Percentiles rank a stretch among this genome's conserved stretches.
phyloP scores from a whole-genome alignment of 2,888 invertebrate genomes.

The Xanthorhoe designata region DNA sequence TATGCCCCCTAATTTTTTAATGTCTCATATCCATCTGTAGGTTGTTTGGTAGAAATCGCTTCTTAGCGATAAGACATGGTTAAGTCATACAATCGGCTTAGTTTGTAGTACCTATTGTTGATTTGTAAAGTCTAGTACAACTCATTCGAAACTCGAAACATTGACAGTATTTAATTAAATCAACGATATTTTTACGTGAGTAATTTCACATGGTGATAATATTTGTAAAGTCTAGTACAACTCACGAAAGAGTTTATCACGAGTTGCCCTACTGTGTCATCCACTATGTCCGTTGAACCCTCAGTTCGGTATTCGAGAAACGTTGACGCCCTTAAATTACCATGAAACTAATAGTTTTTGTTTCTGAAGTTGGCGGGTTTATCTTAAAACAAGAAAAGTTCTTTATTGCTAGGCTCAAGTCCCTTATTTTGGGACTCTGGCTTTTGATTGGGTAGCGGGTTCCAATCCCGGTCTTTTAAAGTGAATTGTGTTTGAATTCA shows the following conservation, averaged over 20 bases:
- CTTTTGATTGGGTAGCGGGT: background rate
- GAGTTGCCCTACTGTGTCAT: conserved; percentile 22
- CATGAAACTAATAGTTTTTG: conserved; percentile 51
- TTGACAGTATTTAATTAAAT: too few relatives aligned
- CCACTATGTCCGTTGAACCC: conserved; percentile 32
- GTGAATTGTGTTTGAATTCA: background rate
- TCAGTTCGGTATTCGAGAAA: conserved; percentile 60
- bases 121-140: too few relatives aligned
- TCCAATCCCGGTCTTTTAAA: background rate
- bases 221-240: too few relatives aligned
- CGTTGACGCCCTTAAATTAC: conserved; percentile 57
- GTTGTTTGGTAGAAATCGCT: too few relatives aligned
- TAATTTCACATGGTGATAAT: too few relatives aligned
- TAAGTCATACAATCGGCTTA: too few relatives aligned
- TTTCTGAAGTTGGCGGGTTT: conserved; percentile 39
- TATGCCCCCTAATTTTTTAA: too few relatives aligned
- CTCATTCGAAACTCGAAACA: too few relatives aligned
- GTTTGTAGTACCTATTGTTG: too few relatives aligned
- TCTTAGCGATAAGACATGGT: too few relatives aligned
- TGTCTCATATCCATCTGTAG: too few relatives aligned
- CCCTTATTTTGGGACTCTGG: background rate
- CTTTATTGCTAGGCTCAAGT: conserved; percentile 26
- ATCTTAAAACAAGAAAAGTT: conserved; percentile 37
- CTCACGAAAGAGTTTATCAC: background rate
- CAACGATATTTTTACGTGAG: too few relatives aligned